Evolutionary conservation across 2,113 vertebrate species (phyloP).

Genomic region (Globicephala melas): DNA sequence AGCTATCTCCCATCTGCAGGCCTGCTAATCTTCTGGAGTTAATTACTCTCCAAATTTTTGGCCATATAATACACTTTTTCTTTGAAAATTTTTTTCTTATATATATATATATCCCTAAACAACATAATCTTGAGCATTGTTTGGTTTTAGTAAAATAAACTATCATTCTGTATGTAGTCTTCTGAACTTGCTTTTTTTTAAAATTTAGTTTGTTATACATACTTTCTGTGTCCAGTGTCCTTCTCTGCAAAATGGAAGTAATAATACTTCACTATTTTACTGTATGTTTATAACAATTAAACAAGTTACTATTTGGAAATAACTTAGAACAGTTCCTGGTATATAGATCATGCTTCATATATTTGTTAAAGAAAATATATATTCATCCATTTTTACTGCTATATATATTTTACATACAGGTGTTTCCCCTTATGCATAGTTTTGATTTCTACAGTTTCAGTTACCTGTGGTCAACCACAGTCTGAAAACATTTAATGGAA

Average conservation of each 20-base stretch:
- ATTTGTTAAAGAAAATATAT: background rate
- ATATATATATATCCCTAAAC: background rate
- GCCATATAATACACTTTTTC: background rate
- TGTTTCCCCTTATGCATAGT: background rate
- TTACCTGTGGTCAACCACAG: background rate
- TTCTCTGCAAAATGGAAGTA: background rate
- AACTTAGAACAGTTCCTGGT: background rate
- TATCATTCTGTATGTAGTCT: background rate
- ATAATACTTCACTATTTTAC: background rate
- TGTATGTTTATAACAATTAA: background rate
- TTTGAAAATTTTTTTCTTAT: background rate
- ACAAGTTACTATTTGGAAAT: background rate
- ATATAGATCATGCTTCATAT: background rate
- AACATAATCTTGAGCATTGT: background rate
- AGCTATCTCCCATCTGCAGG: background rate
- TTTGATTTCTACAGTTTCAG: background rate
- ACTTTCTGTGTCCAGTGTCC: background rate
- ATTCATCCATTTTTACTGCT: background rate
- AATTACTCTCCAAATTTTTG: background rate
- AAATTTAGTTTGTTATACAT: background rate
- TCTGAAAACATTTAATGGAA: background rate
- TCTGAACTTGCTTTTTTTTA: background rate
- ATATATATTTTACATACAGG: background rate
- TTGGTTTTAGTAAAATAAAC: background rate
- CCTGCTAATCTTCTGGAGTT: background rate